These are phyloP conservation scores for Acleris holmiana DNA, from an alignment of 2,888 invertebrate species.

Conservation along the genomic window DNA sequence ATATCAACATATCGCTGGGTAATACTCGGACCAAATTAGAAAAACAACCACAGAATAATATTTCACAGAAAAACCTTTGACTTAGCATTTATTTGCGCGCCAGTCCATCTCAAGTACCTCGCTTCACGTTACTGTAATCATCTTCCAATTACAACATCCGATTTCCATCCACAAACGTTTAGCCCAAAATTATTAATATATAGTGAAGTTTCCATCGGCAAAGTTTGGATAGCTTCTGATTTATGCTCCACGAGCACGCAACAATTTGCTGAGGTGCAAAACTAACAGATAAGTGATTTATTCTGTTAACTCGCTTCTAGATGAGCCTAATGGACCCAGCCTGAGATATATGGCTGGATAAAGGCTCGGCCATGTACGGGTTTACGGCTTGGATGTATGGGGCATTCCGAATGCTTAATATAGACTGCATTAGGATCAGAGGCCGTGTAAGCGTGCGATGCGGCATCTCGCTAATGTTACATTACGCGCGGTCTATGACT, in stretches of 20 bases:
- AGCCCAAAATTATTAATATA: conserved; percentile 50
- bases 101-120: not conserved
- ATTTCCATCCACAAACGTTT: conserved; percentile 27
- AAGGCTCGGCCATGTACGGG: conserved; percentile 60
- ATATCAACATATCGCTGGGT: no score
- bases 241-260: conserved; percentile 65
- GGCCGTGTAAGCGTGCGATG: conserved; percentile 8
- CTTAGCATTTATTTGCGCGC: not conserved
- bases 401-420: conserved; percentile 58
- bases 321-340: conserved; percentile 40
- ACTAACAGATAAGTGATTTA: conserved; percentile 40
- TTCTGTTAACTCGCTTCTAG: conserved; percentile 30
- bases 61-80: no score
- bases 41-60: no score
- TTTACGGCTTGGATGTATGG: conserved; percentile 59
- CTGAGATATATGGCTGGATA: conserved; percentile 65
- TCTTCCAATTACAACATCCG: conserved; percentile 18
- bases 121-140: conserved; percentile 24
- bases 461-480: conserved; percentile 10
- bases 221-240: conserved; percentile 67
- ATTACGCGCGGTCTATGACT: not conserved
- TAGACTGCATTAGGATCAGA: conserved; percentile 49
- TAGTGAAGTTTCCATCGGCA: conserved; percentile 47
- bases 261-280: conserved; percentile 63
- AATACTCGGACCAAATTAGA: no score